Evolutionary conservation across 2,797 vertebrate species (phyloP).

Genomic region (Parauchenoglanis ngamensis): DNA sequence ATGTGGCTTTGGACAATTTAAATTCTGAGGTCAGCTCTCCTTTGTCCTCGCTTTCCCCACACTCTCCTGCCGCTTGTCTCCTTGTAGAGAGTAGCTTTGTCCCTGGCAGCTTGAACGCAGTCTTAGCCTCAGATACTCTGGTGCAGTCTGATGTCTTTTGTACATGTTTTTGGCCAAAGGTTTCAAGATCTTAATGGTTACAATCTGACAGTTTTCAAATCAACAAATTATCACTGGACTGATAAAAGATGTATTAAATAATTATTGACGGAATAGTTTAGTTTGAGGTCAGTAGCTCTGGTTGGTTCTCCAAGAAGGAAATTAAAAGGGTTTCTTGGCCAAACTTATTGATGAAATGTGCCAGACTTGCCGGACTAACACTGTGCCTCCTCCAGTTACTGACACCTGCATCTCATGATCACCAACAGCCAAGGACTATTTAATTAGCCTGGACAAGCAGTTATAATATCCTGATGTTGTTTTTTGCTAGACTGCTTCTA

Average conservation of each 20-base stretch:
- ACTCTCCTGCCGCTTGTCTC: conserved; percentile 17
- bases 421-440: background rate
- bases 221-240: background rate
- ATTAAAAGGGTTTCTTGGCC: background rate
- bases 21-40: conserved; percentile 26
- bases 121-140: background rate
- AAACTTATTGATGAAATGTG: background rate
- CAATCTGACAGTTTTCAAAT: background rate
- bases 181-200: background rate
- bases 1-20: conserved; percentile 46
- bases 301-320: background rate
- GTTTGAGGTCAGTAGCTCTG: background rate
- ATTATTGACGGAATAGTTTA: background rate
- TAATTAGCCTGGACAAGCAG: background rate
- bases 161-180: background rate
- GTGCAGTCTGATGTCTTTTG: background rate
- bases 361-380: background rate
- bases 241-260: background rate
- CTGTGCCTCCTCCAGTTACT: background rate
- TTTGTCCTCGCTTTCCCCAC: conserved; percentile 31
- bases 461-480: background rate
- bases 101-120: background rate
- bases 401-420: background rate
- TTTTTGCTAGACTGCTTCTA: background rate
- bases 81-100: background rate